phyloP scores from a whole-genome alignment of 53 echinoderm and acorn worm species.

The Apostichopus leukothele region DNA sequence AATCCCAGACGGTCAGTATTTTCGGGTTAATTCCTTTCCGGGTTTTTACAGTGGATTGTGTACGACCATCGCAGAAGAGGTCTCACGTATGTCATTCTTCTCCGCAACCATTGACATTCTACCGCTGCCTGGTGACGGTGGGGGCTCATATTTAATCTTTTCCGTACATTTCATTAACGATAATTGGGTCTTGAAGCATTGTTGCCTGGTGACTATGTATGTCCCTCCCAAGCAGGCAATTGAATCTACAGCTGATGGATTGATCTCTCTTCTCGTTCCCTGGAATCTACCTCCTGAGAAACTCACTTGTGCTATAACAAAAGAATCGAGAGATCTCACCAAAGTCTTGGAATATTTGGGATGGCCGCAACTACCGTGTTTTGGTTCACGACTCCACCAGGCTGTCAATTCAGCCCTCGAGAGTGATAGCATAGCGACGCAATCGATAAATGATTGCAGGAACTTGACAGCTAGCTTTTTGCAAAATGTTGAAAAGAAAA shows the following conservation, averaged over 20 bases:
- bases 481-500: slow-evolving; percentile 30
- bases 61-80: slow-evolving; percentile 21
- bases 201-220: slow-evolving; percentile 20
- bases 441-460: slow-evolving; percentile 8
- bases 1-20: slow-evolving; percentile 17
- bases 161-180: slow-evolving; percentile 46
- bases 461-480: slow-evolving; percentile 24
- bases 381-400: slow-evolving; percentile 28
- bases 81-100: slow-evolving; percentile 31
- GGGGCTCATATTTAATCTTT: slow-evolving; percentile 19
- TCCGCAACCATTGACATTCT: slow-evolving; percentile 22
- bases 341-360: slow-evolving; percentile 21
- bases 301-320: slow-evolving; percentile 23
- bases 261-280: slow-evolving; percentile 26
- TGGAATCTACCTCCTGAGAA: slow-evolving; percentile 41
- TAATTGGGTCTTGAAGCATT: slow-evolving; percentile 21
- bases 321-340: background rate
- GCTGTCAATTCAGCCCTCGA: slow-evolving; percentile 7
- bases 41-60: slow-evolving; percentile 28
- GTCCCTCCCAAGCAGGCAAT: slow-evolving; percentile 23
- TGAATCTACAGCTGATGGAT: background rate
- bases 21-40: slow-evolving; percentile 20
- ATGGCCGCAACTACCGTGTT: slow-evolving; percentile 35
- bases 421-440: background rate
- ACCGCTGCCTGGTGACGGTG: background rate